Evolutionary conservation across 2,888 invertebrate species (phyloP).

Genomic region (Cynaeus angustus): DNA sequence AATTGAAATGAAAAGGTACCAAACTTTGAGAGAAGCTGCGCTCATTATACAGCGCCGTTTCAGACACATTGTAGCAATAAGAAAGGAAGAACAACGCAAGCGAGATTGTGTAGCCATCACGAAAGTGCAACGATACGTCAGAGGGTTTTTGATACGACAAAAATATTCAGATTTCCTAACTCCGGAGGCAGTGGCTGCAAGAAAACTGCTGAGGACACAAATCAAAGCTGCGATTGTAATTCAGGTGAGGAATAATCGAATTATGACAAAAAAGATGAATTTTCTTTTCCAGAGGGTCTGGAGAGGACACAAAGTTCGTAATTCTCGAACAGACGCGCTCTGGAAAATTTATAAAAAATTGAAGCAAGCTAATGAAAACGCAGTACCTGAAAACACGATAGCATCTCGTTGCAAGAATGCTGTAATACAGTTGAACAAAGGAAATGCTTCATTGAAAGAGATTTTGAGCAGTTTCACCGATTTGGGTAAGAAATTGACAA

Average conservation of each 20-base stretch:
- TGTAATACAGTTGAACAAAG: constrained; percentile 61
- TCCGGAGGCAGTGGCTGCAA: constrained; percentile 63
- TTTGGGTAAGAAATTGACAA: constrained; percentile 63
- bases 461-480: constrained; percentile 69
- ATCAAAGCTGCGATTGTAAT: constrained; percentile 76
- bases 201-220: constrained; percentile 69
- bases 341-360: constrained; percentile 63
- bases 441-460: constrained; percentile 65
- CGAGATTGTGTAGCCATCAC: constrained; percentile 54
- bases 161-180: constrained; percentile 60
- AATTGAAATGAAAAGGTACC: constrained; percentile 61
- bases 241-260: constrained; percentile 71
- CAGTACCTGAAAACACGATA: constrained; percentile 66
- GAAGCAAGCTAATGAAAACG: constrained; percentile 60
- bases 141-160: constrained; percentile 59
- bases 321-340: constrained; percentile 58
- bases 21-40: constrained; percentile 63
- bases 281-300: constrained; percentile 65
- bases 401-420: constrained; percentile 65
- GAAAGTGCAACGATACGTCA: constrained; percentile 69
- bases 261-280: neutral
- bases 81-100: constrained; percentile 59
- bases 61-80: constrained; percentile 29
- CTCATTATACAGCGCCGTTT: constrained; percentile 63
- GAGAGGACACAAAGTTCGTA: constrained; percentile 69